Evolutionary conservation across 2,113 vertebrate species (phyloP).

Genomic region (Otus sunia): DNA sequence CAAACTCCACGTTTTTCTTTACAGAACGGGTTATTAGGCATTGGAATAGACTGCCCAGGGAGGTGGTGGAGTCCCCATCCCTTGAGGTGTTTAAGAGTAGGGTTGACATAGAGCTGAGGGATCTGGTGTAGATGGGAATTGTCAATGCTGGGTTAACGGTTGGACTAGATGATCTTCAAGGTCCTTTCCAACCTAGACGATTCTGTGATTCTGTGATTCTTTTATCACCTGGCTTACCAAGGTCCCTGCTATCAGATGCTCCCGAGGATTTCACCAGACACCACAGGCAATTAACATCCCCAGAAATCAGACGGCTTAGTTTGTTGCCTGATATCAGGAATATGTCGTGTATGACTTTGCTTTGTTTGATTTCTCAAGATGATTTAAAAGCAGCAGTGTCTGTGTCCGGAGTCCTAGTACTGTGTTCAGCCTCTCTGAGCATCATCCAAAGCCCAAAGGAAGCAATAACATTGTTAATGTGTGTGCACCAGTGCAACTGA

Average conservation of each 20-base stretch:
- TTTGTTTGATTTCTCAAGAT: not conserved
- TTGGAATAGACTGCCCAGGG: no score
- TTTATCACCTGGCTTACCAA: not conserved
- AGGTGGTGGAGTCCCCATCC: no score
- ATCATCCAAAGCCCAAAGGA: not conserved
- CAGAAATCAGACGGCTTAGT: not conserved
- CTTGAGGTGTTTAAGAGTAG: no score
- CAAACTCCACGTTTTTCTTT: fast-evolving
- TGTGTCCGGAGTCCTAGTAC: not conserved
- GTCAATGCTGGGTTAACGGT: no score
- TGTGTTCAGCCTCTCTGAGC: not conserved
- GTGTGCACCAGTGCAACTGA: not conserved
- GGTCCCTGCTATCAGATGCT: not conserved
- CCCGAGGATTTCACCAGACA: not conserved
- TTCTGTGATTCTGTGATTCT: no score
- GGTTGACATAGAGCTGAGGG: no score
- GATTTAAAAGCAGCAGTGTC: not conserved
- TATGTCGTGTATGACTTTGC: fast-evolving
- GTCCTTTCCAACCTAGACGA: no score
- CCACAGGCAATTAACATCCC: fast-evolving
- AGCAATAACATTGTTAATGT: not conserved
- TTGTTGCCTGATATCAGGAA: not conserved
- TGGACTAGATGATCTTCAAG: no score
- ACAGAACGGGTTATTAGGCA: no score
- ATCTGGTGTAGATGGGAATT: no score